Evolutionary conservation across 2,113 vertebrate genomes (phyloP).

Genomic region (Entelurus aequoreus): DNA sequence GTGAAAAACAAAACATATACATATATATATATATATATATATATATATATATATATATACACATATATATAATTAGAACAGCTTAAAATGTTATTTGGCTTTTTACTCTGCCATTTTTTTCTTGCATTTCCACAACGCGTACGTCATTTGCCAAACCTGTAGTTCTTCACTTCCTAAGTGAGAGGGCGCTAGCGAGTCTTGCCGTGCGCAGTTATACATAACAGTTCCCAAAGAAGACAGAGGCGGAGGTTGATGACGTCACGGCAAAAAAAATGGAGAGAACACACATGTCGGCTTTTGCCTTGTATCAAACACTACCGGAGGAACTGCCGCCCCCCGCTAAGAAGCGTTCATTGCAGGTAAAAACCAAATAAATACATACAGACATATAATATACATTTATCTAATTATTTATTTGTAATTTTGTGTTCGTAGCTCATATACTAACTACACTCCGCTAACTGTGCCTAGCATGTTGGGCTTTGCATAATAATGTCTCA

Average conservation of each 20-base stretch:
- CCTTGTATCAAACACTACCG: conserved; percentile 55
- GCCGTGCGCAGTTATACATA: neutral
- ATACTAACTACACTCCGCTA: too few relatives aligned
- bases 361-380: conserved; percentile 12
- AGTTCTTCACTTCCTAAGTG: too few relatives aligned
- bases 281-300: conserved; percentile 71
- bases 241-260: conserved; percentile 47
- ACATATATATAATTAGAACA: too few relatives aligned
- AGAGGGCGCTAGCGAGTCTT: conserved; percentile 24
- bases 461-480: neutral
- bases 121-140: too few relatives aligned
- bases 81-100: too few relatives aligned
- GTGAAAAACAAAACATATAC: too few relatives aligned
- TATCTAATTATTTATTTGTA: too few relatives aligned
- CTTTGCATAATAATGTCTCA: neutral
- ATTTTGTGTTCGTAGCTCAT: neutral
- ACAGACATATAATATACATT: neutral
- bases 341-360: conserved; percentile 37
- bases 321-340: conserved; percentile 4
- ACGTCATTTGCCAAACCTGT: too few relatives aligned
- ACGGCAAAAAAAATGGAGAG: conserved; percentile 53
- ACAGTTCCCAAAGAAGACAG: conserved; percentile 6
- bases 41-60: too few relatives aligned
- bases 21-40: too few relatives aligned
- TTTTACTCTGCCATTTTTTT: too few relatives aligned